Percentiles rank a stretch among this genome's conserved stretches.
These are phyloP conservation scores for Mionectes macconnelli DNA, from an alignment of 2,113 vertebrate species.

Conservation along the genomic window DNA sequence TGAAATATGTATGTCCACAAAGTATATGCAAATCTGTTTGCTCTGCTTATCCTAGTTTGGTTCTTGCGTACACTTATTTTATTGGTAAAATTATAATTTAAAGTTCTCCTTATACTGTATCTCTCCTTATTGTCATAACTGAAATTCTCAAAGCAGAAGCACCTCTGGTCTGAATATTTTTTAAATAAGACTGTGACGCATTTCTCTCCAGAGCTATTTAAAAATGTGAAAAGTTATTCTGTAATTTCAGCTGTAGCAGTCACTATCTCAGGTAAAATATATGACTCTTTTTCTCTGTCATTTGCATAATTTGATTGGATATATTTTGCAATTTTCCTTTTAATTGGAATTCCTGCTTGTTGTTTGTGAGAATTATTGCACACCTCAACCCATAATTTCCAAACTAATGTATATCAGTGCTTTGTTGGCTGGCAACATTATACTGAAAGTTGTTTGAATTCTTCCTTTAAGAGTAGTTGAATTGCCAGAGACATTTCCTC, in stretches of 20 bases:
- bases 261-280: constrained; percentile 2
- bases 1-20: not conserved
- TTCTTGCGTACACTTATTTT: not conserved
- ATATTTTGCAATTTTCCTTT: constrained; percentile 15
- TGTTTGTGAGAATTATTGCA: not conserved
- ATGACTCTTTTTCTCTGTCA: not conserved
- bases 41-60: not conserved
- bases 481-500: not conserved
- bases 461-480: not conserved
- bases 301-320: not conserved
- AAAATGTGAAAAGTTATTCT: constrained; percentile 16
- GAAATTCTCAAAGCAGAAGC: not conserved
- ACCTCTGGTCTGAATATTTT: not conserved
- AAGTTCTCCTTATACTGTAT: not conserved
- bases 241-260: not conserved
- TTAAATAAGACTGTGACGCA: not conserved
- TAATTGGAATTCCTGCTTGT: constrained; percentile 19
- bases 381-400: not conserved
- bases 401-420: not conserved
- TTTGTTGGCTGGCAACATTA: not conserved
- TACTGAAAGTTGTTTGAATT: constrained; percentile 11
- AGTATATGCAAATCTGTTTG: not conserved
- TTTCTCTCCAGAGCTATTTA: not conserved
- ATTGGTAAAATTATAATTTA: not conserved
- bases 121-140: not conserved